These are phyloP conservation scores for Boloria selene DNA, from an alignment of 2,888 invertebrate genomes.

Conservation along the genomic window DNA sequence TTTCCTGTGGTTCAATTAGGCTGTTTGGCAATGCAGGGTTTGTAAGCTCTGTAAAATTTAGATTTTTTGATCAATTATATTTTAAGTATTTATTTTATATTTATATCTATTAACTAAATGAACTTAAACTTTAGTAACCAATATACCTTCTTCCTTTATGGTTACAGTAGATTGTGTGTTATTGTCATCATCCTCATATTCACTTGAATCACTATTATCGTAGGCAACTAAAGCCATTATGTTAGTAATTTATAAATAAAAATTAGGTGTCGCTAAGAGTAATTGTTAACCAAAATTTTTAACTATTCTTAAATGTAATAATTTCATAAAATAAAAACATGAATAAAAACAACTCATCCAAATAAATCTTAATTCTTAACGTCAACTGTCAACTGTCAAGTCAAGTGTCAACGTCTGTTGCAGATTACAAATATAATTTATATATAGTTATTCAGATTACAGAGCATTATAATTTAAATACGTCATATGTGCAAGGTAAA, in stretches of 20 bases:
- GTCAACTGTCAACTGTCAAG: constrained; percentile 2
- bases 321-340: too few relatives aligned
- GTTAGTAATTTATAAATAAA: not conserved
- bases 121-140: constrained; percentile 28
- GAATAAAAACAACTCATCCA: too few relatives aligned
- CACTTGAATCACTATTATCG: constrained; percentile 79
- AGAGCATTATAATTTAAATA: too few relatives aligned
- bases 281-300: not conserved
- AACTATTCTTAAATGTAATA: too few relatives aligned
- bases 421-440: too few relatives aligned
- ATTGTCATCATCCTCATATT: constrained; percentile 61
- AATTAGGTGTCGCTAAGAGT: not conserved
- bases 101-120: too few relatives aligned
- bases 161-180: constrained; percentile 48
- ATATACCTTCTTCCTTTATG: constrained; percentile 51
- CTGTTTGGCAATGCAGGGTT: constrained; percentile 12
- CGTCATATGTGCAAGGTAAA: too few relatives aligned
- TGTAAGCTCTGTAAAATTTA: not conserved
- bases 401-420: not conserved
- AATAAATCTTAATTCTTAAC: too few relatives aligned
- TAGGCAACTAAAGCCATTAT: constrained; percentile 85
- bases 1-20: constrained; percentile 33
- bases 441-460: too few relatives aligned
- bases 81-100: too few relatives aligned
- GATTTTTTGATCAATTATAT: too few relatives aligned